These are phyloP conservation scores for Ondatra zibethicus DNA, from an alignment of 2,113 vertebrate genomes.

Conservation along the genomic window DNA sequence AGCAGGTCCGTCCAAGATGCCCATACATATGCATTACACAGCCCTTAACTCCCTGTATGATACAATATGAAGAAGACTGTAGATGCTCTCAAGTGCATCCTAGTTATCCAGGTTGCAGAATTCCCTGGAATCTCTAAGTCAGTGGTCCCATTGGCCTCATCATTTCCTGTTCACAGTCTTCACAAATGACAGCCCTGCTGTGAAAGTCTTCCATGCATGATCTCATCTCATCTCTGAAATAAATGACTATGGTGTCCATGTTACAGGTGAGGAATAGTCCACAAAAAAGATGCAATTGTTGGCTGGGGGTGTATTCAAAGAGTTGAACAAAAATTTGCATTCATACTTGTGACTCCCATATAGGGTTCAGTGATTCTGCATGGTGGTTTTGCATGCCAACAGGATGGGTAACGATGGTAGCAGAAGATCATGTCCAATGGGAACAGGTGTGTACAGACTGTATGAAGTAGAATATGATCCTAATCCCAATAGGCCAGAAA, in stretches of 20 bases:
- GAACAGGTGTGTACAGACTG: not conserved
- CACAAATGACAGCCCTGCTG: no score
- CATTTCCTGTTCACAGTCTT: not conserved
- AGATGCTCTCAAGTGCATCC: not conserved
- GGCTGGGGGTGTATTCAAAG: not conserved
- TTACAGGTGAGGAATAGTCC: not conserved
- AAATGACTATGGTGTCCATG: no score
- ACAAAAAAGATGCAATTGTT: not conserved
- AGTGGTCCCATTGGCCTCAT: not conserved
- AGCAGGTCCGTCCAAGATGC: not conserved
- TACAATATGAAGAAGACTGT: not conserved
- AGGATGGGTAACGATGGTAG: not conserved
- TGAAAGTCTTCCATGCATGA: not conserved
- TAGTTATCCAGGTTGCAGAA: not conserved
- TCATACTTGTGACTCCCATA: not conserved
- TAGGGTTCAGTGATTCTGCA: not conserved
- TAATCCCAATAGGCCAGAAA: not conserved
- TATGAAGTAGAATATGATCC: not conserved
- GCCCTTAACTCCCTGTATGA: not conserved
- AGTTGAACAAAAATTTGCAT: not conserved
- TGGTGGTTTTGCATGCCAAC: not conserved
- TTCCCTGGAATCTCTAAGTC: not conserved
- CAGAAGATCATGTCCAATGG: not conserved
- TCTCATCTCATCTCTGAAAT: not conserved
- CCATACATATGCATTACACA: rapidly evolving